A percentile compares a stretch with the other conserved stretches of the same genome.
These are phyloP conservation scores for Vulpes ferrilata DNA, from an alignment of 2,113 vertebrate genomes.

Conservation along the genomic window DNA sequence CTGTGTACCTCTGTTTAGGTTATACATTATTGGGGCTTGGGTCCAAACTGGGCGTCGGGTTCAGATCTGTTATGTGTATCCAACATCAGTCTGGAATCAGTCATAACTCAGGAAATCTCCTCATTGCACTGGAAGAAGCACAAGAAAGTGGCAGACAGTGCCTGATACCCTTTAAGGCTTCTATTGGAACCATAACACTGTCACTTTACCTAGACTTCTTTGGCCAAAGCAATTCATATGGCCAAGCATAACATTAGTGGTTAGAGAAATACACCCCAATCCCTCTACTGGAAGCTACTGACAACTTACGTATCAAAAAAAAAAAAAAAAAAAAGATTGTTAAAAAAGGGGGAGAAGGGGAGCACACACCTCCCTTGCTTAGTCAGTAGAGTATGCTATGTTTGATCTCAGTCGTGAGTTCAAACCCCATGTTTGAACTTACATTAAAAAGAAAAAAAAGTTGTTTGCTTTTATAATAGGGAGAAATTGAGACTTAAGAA, in stretches of 20 bases:
- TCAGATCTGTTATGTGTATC: background rate
- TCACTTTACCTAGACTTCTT: no score
- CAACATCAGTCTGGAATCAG: background rate
- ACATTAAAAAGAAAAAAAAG: background rate
- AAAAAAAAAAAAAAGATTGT: background rate
- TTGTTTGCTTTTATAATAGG: background rate
- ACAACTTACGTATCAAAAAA: background rate
- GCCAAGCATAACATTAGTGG: background rate
- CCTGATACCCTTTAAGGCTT: background rate
- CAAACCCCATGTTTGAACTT: background rate
- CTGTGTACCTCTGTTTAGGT: background rate
- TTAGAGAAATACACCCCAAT: background rate
- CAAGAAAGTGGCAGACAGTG: background rate
- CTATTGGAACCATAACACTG: background rate
- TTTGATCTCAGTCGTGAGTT: background rate
- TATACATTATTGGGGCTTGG: background rate
- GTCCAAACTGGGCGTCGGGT: background rate
- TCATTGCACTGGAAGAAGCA: background rate
- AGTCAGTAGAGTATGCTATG: background rate
- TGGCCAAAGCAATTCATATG: background rate
- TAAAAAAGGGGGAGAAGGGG: background rate
- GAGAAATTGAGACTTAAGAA: background rate
- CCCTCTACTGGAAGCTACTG: background rate
- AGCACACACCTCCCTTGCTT: background rate
- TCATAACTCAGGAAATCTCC: background rate